A percentile compares a stretch with the other conserved stretches of the same genome.
phyloP scores from a whole-genome alignment of 2,113 vertebrate genomes.

The Gasterosteus nipponicus region DNA sequence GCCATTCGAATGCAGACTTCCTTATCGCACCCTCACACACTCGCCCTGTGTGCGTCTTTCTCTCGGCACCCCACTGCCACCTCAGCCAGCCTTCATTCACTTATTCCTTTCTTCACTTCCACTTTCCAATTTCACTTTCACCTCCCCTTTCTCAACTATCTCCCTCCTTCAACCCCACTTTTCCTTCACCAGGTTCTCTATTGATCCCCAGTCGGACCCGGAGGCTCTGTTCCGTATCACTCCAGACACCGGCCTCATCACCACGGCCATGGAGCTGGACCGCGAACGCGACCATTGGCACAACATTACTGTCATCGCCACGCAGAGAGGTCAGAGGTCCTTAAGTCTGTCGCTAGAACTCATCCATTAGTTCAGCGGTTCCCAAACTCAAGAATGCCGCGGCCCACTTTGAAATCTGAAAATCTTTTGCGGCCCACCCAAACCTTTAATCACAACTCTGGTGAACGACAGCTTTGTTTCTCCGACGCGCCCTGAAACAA shows the following conservation, averaged over 20 bases:
- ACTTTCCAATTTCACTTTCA: constrained; percentile 17
- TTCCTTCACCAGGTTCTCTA: constrained; percentile 83
- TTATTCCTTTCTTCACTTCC: constrained; percentile 26
- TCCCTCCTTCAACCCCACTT: constrained; percentile 10
- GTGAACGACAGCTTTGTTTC: no score
- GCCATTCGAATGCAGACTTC: constrained; percentile 64
- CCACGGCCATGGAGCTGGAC: constrained; percentile 86
- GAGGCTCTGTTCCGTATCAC: constrained; percentile 88
- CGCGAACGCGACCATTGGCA: constrained; percentile 88
- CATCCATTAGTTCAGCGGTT: constrained; percentile 4
- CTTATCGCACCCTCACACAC: constrained; percentile 71
- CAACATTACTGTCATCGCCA: constrained; percentile 89
- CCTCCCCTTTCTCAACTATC: constrained; percentile 4
- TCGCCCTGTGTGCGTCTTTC: constrained; percentile 54
- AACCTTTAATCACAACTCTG: no score
- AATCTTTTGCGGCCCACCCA: no score
- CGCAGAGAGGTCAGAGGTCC: constrained; percentile 85
- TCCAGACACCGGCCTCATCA: constrained; percentile 87
- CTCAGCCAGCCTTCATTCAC: constrained; percentile 28
- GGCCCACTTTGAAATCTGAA: no score
- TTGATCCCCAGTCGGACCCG: constrained; percentile 88
- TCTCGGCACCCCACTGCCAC: constrained; percentile 28
- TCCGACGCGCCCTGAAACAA: no score
- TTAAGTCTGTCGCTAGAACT: constrained; percentile 4
- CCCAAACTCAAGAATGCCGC: no score